Evolutionary conservation across 2,113 vertebrate species (phyloP).

Genomic region (Lophura nycthemera): DNA sequence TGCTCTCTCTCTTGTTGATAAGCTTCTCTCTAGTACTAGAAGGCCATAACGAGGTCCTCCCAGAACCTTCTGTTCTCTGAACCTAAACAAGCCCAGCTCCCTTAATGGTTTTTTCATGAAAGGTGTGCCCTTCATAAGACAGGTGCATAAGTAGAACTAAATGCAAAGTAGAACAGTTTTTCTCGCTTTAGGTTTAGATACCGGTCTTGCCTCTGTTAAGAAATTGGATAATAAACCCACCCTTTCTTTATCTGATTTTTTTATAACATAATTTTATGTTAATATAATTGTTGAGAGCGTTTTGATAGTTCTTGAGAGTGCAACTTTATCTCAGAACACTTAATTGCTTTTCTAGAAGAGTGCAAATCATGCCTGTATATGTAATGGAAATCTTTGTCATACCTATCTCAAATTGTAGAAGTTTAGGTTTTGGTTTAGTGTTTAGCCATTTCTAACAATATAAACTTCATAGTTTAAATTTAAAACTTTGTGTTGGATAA

Average conservation of each 20-base stretch:
- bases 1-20: too few species aligned
- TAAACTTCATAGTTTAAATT: background rate
- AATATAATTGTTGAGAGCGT: too few species aligned
- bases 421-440: background rate
- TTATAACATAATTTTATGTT: background rate
- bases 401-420: conserved; percentile 17
- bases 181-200: background rate
- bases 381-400: background rate
- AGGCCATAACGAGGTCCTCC: too few species aligned
- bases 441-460: background rate
- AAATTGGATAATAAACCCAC: background rate
- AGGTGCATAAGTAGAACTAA: too few species aligned
- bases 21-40: too few species aligned
- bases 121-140: too few species aligned
- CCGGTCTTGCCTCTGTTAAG: background rate
- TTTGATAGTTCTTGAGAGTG: conserved; percentile 36
- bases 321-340: conserved; percentile 64
- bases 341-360: conserved; percentile 67
- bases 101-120: too few species aligned
- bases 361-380: conserved; percentile 12
- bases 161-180: background rate
- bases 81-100: too few species aligned
- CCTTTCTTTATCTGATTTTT: fast-evolving
- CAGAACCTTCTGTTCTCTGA: too few species aligned
- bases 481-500: background rate